These are phyloP conservation scores for Aethes cnicana DNA, from an alignment of 2,888 invertebrate genomes.

Conservation along the genomic window DNA sequence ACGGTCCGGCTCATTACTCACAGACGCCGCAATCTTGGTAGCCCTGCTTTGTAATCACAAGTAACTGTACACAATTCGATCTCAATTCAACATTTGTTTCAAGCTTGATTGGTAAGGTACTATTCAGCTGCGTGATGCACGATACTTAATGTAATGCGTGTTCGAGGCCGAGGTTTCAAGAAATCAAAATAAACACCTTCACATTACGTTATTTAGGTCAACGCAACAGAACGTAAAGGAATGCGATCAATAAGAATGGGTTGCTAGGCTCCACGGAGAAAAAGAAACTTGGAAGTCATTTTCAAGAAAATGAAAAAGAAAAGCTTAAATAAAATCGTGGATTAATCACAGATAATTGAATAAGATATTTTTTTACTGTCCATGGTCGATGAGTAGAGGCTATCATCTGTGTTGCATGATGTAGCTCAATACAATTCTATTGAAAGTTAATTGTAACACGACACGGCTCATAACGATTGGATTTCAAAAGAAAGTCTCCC, in stretches of 20 bases:
- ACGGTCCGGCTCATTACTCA: slow-evolving; percentile 3
- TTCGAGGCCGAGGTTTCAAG: slow-evolving; percentile 68
- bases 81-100: slow-evolving; percentile 18
- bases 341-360: background rate
- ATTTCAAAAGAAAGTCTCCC: slow-evolving; percentile 70
- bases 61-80: slow-evolving; percentile 17
- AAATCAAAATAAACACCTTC: slow-evolving; percentile 61
- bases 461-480: slow-evolving; percentile 58
- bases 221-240: slow-evolving; percentile 15
- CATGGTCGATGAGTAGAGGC: no score
- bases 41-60: no score
- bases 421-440: slow-evolving; percentile 47
- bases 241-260: background rate
- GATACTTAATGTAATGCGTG: slow-evolving; percentile 54
- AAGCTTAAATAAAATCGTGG: background rate
- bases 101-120: slow-evolving; percentile 29
- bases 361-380: no score
- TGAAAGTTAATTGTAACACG: slow-evolving; percentile 62
- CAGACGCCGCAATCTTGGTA: slow-evolving; percentile 15
- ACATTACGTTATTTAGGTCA: slow-evolving; percentile 24
- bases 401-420: slow-evolving; percentile 37
- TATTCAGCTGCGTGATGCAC: slow-evolving; percentile 50
- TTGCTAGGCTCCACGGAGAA: no score
- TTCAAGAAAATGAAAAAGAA: no score
- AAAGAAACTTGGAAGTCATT: no score